Evolutionary conservation across 2,888 invertebrate species (phyloP).

Genomic region (Sminthurides aquaticus): DNA sequence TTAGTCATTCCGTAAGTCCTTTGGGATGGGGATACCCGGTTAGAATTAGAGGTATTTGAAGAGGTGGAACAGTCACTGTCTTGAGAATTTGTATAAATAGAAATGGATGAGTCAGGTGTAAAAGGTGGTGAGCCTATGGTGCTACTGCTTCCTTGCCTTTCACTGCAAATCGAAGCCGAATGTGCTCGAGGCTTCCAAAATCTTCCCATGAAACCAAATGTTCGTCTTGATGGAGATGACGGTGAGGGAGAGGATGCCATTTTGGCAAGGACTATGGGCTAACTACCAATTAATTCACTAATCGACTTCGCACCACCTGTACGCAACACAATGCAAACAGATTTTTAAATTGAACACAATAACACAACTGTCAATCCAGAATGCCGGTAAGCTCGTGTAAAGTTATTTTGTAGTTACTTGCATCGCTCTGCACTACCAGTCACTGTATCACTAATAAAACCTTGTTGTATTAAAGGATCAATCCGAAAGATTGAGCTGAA

Average conservation of each 20-base stretch:
- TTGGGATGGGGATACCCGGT: constrained; percentile 30
- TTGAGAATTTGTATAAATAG: constrained; percentile 38
- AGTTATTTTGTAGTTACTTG: no score
- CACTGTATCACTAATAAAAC: no score
- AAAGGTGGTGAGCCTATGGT: constrained; percentile 33
- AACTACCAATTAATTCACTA: background rate
- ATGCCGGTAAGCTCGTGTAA: no score
- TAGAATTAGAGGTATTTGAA: constrained; percentile 28
- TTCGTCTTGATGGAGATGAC: background rate
- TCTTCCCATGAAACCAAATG: background rate
- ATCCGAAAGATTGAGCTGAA: no score
- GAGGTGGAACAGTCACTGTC: constrained; percentile 36
- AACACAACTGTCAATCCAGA: no score
- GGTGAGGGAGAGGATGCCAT: background rate
- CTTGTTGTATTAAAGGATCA: no score
- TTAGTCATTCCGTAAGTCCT: background rate
- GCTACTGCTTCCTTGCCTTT: constrained; percentile 28
- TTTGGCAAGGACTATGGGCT: background rate
- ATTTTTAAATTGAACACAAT: no score
- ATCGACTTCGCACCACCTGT: no score
- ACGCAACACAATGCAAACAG: no score
- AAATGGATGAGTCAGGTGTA: constrained; percentile 39
- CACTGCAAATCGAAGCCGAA: constrained; percentile 36
- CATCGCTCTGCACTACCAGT: no score
- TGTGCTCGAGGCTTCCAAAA: constrained; percentile 32